Conservation (phyloP, 2,113 vertebrate genomes). For the Desmodus rotundus region DNA sequence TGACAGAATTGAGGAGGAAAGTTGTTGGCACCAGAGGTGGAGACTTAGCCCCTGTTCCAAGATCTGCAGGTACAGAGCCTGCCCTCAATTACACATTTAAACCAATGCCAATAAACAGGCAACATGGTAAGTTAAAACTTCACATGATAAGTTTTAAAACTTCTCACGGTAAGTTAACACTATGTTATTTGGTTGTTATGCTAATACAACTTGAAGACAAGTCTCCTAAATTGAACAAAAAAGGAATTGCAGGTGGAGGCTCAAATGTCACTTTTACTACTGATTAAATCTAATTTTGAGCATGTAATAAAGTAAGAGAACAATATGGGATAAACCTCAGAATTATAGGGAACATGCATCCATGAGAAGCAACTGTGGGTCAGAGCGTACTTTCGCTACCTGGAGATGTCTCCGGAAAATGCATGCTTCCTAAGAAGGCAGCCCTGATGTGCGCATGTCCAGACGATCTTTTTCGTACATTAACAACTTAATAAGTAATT, state of each 20-base stretch:
- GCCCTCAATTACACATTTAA: neutral
- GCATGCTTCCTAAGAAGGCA: neutral
- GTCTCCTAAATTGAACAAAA: neutral
- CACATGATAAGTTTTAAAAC: too few species aligned
- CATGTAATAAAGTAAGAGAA: neutral
- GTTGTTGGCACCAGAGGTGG: neutral
- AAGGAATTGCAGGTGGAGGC: neutral
- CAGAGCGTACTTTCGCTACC: neutral
- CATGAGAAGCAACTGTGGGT: neutral
- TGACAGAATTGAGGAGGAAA: neutral
- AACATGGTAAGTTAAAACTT: neutral
- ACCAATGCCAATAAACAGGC: neutral
- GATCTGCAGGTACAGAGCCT: neutral
- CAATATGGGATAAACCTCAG: neutral
- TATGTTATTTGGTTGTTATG: neutral
- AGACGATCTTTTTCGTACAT: neutral
- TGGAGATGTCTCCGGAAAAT: neutral
- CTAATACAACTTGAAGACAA: neutral
- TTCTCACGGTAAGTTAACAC: neutral
- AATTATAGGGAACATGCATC: neutral
- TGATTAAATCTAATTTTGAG: neutral
- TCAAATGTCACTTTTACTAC: neutral
- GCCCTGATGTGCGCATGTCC: neutral
- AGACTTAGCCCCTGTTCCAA: accelerated
- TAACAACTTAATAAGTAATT: neutral